These are phyloP conservation scores for Lordiphosa andalusiaca DNA, from an alignment of 2,888 invertebrate species.

Conservation along the genomic window DNA sequence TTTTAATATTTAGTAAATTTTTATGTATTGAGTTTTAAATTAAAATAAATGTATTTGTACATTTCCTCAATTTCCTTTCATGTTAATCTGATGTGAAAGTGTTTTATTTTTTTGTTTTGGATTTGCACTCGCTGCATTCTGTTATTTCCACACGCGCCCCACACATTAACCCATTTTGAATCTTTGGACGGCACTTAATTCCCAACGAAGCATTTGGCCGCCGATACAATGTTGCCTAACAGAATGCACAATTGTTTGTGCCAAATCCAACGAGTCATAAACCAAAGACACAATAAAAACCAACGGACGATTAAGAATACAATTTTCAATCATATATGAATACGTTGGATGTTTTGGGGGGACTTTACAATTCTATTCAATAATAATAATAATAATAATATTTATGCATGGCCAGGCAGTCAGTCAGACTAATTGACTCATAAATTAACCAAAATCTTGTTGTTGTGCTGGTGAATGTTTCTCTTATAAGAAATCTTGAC, in stretches of 20 bases:
- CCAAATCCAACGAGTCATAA: conserved; percentile 69
- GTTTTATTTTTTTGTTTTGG: conserved; percentile 6
- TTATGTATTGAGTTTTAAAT: conserved; percentile 24
- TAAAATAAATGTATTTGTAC: conserved; percentile 19
- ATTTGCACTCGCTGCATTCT: conserved; percentile 15
- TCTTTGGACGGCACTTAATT: conserved; percentile 56
- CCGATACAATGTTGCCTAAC: conserved; percentile 23
- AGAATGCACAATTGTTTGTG: conserved; percentile 38
- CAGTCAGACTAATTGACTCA: conserved; percentile 63
- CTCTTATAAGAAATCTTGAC: conserved; percentile 45
- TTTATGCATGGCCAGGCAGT: conserved; percentile 44
- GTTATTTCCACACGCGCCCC: conserved; percentile 59
- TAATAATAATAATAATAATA: conserved; percentile 45
- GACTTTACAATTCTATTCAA: conserved; percentile 12
- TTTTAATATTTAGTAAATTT: conserved; percentile 11
- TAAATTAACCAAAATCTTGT: conserved; percentile 57
- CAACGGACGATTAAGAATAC: conserved; percentile 43
- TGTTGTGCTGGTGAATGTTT: neutral
- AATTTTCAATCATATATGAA: conserved; percentile 14
- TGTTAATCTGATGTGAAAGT: conserved; percentile 24
- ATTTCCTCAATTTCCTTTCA: conserved; percentile 19
- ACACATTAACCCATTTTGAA: conserved; percentile 62
- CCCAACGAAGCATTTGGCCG: conserved; percentile 49
- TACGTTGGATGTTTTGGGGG: conserved; percentile 15
- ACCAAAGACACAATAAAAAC: conserved; percentile 67